Evolutionary conservation across 2,888 invertebrate species (phyloP).

Genomic region (Polyommatus icarus): DNA sequence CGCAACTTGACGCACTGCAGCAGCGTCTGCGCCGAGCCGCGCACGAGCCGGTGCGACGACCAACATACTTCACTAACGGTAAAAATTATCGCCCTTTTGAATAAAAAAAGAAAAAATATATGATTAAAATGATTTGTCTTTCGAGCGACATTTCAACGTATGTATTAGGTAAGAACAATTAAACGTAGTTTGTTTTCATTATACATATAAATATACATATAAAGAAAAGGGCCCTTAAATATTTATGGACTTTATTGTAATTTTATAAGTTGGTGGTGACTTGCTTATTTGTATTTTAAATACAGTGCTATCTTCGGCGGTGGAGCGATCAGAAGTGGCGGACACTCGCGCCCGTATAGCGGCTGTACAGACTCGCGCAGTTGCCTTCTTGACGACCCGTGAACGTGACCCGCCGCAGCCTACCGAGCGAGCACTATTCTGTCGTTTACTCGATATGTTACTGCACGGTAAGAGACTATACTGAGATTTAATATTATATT

Average conservation of each 20-base stretch:
- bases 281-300: background rate
- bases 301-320: conserved; percentile 62
- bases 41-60: conserved; percentile 48
- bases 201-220: no score
- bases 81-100: background rate
- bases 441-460: conserved; percentile 74
- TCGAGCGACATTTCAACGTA: no score
- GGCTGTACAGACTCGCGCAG: conserved; percentile 70
- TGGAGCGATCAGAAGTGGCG: conserved; percentile 48
- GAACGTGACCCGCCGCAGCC: conserved; percentile 47
- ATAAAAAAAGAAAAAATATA: background rate
- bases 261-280: background rate
- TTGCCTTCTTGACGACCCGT: conserved; percentile 66
- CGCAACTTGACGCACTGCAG: conserved; percentile 78
- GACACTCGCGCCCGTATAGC: conserved; percentile 79
- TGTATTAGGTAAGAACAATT: no score
- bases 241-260: background rate
- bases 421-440: conserved; percentile 64
- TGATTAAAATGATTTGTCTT: no score
- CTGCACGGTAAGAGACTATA: conserved; percentile 59
- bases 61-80: conserved; percentile 64
- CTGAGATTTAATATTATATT: no score
- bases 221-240: no score
- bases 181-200: no score
- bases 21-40: conserved; percentile 52